These are phyloP conservation scores for Chalcis sispes DNA, from an alignment of 2,888 invertebrate genomes.

Conservation along the genomic window DNA sequence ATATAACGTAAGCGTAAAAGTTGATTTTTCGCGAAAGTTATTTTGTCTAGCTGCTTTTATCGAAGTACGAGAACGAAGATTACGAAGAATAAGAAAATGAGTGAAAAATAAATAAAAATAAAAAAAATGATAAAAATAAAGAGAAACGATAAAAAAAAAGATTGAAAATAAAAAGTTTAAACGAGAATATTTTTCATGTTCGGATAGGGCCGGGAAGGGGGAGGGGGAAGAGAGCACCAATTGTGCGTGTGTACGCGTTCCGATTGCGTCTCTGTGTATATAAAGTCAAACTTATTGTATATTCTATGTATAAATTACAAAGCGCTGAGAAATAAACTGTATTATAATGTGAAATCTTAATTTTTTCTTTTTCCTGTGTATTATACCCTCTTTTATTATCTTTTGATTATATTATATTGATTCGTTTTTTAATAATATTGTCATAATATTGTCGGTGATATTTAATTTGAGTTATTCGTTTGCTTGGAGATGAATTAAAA, in stretches of 20 bases:
- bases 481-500: no score
- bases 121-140: constrained; percentile 1
- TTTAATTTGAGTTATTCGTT: no score
- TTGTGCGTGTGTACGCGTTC: constrained; percentile 20
- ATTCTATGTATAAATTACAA: constrained; percentile 67
- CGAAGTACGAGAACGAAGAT: constrained; percentile 49
- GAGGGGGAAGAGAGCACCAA: no score
- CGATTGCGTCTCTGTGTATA: constrained; percentile 62
- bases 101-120: no score
- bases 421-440: no score
- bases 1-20: constrained; percentile 41
- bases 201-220: constrained; percentile 31
- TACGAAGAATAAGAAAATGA: no score
- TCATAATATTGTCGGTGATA: no score
- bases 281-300: constrained; percentile 64
- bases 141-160: constrained; percentile 4
- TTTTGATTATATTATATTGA: no score
- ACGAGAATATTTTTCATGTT: constrained; percentile 59
- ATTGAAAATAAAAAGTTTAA: constrained; percentile 50
- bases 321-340: constrained; percentile 68
- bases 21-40: constrained; percentile 64
- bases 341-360: constrained; percentile 59
- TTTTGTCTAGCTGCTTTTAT: constrained; percentile 64
- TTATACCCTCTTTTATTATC: no score
- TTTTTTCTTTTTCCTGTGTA: constrained; percentile 1